Conservation (phyloP, 2,113 vertebrate genomes). For the Planiliza haematocheilus region DNA sequence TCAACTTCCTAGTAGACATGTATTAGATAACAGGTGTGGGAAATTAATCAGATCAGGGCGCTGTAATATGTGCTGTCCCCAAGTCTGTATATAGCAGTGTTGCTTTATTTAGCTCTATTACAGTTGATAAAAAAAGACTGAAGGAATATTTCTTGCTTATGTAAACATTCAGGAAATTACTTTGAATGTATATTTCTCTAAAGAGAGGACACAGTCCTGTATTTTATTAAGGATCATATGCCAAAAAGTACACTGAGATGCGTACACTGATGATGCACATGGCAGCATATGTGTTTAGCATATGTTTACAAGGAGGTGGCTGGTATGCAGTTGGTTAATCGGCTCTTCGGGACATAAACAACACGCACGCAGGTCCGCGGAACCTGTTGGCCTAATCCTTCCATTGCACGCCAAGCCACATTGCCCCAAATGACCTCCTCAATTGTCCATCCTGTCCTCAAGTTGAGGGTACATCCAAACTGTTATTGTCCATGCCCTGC, state of each 20-base stretch:
- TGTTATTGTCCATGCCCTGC: not conserved
- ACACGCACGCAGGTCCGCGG: conserved; percentile 25
- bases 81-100: not conserved
- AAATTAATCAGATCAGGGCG: not conserved
- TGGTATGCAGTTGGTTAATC: conserved; percentile 73
- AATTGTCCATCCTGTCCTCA: not conserved
- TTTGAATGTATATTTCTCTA: not conserved
- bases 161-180: not conserved
- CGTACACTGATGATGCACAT: conserved; percentile 28
- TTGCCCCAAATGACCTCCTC: conserved; percentile 33
- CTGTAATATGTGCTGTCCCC: not conserved
- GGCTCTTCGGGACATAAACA: conserved; percentile 68
- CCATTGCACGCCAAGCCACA: conserved; percentile 31
- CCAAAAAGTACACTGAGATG: conserved; percentile 11
- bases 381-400: conserved; percentile 66
- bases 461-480: conserved; percentile 2
- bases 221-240: not conserved
- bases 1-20: conserved; percentile 34
- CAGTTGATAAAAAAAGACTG: not conserved
- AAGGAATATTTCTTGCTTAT: not conserved
- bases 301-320: conserved; percentile 72
- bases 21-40: conserved; percentile 5
- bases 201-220: not conserved
- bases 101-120: not conserved
- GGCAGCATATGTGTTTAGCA: conserved; percentile 71